A percentile compares a stretch with the other conserved stretches of the same genome.
phyloP scores from a whole-genome alignment of 2,113 vertebrate genomes.

The Aphyosemion australe region DNA sequence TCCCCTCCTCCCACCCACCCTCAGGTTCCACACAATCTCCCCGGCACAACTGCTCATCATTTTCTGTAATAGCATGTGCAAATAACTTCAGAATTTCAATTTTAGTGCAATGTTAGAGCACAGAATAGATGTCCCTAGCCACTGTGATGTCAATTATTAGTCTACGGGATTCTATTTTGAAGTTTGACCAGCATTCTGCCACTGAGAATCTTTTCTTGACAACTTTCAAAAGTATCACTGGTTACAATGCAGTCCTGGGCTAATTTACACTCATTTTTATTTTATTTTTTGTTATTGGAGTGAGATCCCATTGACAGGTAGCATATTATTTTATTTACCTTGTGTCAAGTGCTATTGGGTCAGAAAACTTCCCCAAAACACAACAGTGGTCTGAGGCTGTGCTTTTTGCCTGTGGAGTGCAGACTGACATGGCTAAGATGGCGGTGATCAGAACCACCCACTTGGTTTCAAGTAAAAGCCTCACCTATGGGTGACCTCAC shows the following conservation, averaged over 20 bases:
- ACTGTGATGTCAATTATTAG: neutral
- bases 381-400: too few species aligned
- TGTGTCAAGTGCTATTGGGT: too few species aligned
- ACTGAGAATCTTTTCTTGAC: neutral
- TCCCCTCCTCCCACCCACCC: constrained; percentile 17
- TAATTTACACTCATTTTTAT: neutral
- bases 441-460: too few species aligned
- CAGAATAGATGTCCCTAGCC: neutral
- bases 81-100: constrained; percentile 14
- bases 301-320: neutral
- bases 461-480: too few species aligned
- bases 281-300: too few species aligned
- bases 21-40: constrained; percentile 37
- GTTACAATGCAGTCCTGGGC: neutral
- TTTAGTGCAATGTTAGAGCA: constrained; percentile 1
- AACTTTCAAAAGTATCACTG: too few species aligned
- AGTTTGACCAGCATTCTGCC: too few species aligned
- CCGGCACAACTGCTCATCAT: constrained; percentile 28
- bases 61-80: constrained; percentile 27
- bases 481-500: too few species aligned
- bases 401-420: too few species aligned
- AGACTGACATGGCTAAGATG: too few species aligned
- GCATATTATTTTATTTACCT: neutral
- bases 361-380: too few species aligned
- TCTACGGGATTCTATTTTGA: too few species aligned